Conservation (phyloP, 53 echinoderm and acorn worm genomes). For the Pentamera pediparva region DNA sequence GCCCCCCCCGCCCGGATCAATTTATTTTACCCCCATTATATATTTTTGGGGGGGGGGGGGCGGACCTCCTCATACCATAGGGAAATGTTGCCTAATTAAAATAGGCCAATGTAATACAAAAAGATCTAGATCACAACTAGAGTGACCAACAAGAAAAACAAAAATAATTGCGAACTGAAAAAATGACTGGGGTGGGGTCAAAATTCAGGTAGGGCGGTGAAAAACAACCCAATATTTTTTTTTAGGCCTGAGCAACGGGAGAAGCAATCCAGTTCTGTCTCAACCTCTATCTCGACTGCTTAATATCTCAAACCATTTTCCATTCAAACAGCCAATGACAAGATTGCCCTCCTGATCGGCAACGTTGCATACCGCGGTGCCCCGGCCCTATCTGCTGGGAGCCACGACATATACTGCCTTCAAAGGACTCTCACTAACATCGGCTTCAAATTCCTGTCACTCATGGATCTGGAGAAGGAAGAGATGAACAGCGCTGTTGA, state of each 20-base stretch:
- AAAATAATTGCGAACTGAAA: no score
- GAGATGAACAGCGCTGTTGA: conserved; percentile 74
- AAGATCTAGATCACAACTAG: no score
- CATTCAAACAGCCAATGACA: conserved; percentile 46
- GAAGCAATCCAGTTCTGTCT: background rate
- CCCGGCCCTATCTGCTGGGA: conserved; percentile 46
- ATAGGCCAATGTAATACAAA: no score
- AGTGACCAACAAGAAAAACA: background rate
- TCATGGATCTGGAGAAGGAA: conserved; percentile 55
- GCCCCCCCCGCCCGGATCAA: no score
- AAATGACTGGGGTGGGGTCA: no score
- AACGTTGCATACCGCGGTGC: conserved; percentile 66
- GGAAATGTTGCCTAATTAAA: no score
- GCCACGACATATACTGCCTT: conserved; percentile 55
- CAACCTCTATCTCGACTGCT: background rate
- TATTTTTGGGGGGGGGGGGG: background rate
- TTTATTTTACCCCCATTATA: background rate
- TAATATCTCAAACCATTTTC: background rate
- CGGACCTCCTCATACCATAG: background rate
- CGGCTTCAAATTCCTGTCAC: conserved; percentile 68
- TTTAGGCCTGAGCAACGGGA: background rate
- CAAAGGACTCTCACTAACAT: conserved; percentile 36
- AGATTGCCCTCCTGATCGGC: conserved; percentile 88
- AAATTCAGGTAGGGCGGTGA: no score
- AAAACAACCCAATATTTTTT: no score